Evolutionary conservation across 2,888 invertebrate species (phyloP), one percentile per base, ranked within the genome.

Genomic region (Chamaedrilus cognettii): DNA sequence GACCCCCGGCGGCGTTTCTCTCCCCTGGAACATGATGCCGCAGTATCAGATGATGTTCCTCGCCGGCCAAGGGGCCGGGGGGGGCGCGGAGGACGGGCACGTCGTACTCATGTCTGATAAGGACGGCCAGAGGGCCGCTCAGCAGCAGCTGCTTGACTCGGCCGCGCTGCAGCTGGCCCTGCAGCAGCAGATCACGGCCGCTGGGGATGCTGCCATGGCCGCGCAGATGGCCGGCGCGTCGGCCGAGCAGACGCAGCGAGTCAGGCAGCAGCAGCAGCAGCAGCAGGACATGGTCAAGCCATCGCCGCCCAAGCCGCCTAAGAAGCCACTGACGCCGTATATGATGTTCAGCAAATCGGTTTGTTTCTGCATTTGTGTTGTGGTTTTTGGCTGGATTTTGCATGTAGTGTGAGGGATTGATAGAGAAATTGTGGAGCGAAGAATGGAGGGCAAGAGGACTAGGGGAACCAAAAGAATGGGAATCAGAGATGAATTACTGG

Each of bases 341-440:
- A 73, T 73, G 73, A 42, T 73, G 42, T 73, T 72, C 66, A 73
- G 73, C 59, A 73, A 73, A 61, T 65, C 70, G 42, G 73, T 73
- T 49, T 64, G 72, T n/a, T n/a, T n/a, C n/a, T n/a, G n/a, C n/a
- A n/a, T n/a, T n/a, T n/a, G n/a, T n/a, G n/a, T n/a, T n/a, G n/a
- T n/a, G n/a, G n/a, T n/a, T n/a, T n/a, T n/a, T n/a, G n/a, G n/a
- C n/a, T n/a, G n/a, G n/a, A n/a, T n/a, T n/a, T n/a, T n/a, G n/a
- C n/a, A n/a, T n/a, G n/a, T n/a, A n/a, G n/a, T n/a, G n/a, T n/a
- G n/a, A n/a, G n/a, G n/a, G n/a, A n/a, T n/a, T n/a, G n/a, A n/a
- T n/a, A n/a, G n/a, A n/a, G n/a, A n/a, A n/a, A n/a, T n/a, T n/a
- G n/a, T n/a, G n/a, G n/a, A n/a, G n/a, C n/a, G n/a, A n/a, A n/a